Evolutionary conservation across 2,113 vertebrate genomes (phyloP).

Genomic region (Leptodactylus fuscus): DNA sequence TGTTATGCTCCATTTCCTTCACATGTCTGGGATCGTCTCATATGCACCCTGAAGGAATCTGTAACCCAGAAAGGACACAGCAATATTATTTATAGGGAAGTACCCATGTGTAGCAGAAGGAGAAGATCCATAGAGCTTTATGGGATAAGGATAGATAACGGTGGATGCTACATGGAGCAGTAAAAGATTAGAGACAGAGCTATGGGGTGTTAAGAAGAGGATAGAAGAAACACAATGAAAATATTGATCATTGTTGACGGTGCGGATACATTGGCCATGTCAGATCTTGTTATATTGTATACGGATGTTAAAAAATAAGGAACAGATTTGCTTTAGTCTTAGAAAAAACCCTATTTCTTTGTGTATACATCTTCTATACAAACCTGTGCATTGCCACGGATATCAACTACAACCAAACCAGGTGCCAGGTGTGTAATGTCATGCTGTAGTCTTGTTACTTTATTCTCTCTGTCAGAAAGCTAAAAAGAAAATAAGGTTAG

Average conservation of each 20-base stretch:
- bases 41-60: constrained; percentile 51
- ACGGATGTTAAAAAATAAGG: background rate
- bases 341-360: background rate
- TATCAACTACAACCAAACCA: background rate
- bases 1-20: constrained; percentile 59
- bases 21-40: constrained; percentile 50
- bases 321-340: background rate
- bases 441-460: background rate
- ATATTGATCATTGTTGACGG: too few species aligned
- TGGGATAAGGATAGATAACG: background rate
- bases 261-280: background rate
- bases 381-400: background rate
- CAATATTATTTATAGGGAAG: constrained; percentile 20
- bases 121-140: constrained; percentile 14
- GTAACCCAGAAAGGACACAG: constrained; percentile 53
- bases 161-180: background rate
- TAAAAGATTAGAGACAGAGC: too few species aligned
- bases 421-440: background rate
- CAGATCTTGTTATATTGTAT: background rate
- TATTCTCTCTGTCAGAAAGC: too few species aligned
- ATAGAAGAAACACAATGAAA: background rate
- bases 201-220: background rate
- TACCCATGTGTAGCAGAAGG: constrained; percentile 24
- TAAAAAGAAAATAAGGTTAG: too few species aligned
- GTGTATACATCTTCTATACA: background rate